Conservation (phyloP, 2,888 invertebrate genomes). For the Pristionchus entomophagus region DNA sequence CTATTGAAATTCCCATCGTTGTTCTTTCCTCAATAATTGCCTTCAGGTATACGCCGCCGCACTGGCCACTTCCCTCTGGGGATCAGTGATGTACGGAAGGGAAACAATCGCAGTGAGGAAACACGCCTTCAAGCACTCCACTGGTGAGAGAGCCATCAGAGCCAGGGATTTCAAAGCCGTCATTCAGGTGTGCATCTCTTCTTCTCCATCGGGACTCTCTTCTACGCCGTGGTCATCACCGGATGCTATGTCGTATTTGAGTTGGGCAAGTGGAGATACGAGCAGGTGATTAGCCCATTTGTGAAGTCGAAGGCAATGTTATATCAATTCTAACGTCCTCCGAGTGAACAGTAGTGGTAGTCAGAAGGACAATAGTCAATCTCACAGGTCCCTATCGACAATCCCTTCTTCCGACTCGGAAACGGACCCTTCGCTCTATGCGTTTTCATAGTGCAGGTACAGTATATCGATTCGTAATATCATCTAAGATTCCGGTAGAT, state of each 20-base stretch:
- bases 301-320: no score
- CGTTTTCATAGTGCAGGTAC: slow-evolving; percentile 72
- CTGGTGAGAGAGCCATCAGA: slow-evolving; percentile 4
- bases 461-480: background rate
- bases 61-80: slow-evolving; percentile 30
- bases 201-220: slow-evolving; percentile 71
- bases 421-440: slow-evolving; percentile 73
- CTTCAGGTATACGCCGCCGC: slow-evolving; percentile 46
- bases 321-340: no score
- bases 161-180: background rate
- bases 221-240: slow-evolving; percentile 73
- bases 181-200: slow-evolving; percentile 63
- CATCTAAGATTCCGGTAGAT: background rate
- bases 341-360: no score
- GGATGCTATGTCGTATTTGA: slow-evolving; percentile 74
- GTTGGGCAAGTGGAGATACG: slow-evolving; percentile 74
- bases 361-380: no score
- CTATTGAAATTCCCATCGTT: background rate
- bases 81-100: slow-evolving; percentile 29
- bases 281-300: no score
- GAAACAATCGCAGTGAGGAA: slow-evolving; percentile 42
- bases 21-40: no score
- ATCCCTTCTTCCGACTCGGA: slow-evolving; percentile 73
- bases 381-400: slow-evolving; percentile 62
- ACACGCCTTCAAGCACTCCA: slow-evolving; percentile 18